Evolutionary conservation across 2,113 vertebrate species (phyloP), one percentile per base, ranked within the genome.

Genomic region (Xenopus borealis): DNA sequence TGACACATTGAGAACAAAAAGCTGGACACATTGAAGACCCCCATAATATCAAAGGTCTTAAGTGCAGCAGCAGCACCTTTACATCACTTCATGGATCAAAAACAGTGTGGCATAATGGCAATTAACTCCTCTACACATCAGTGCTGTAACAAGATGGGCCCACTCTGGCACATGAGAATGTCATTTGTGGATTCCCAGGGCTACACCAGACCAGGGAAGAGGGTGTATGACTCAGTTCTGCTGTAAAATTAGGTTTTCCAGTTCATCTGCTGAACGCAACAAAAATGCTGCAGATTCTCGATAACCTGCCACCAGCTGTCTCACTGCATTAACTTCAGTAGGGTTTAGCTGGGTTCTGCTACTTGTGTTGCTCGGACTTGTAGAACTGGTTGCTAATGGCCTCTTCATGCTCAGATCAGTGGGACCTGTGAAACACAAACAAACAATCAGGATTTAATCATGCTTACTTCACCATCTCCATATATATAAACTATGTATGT

Each of bases 381-480:
- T 92, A 63, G 94, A 95, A 88, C 92, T 95, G 45, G 91, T 91
- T 5, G 91, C 92, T 86, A 95, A 82, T 80, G 91, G 89, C 78
- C 96, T 94, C 91, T 99, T 99, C 96, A 99, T 98, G 88, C 97
- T 99, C 85, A 99, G 93, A 90, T 99, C 97, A 62, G 97, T 98
- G 72, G 97, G 97, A 85, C 97, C 97, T 99, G 85, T 73, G 23
- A 72, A 80, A 46, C 44, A 74, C 18, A 78, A 83, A 45, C 47
- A 45, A 77, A 52, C 14, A 61, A 50, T 50, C 12, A 50, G 10
- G 2, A 12, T 50, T 50, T 50, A 50, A 12, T 18, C 55, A 58
- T 17, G 13, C 50, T 72, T 19, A 53, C 53, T 53, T 63, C 62
- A 64, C 12, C 50, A 57, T 18, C 57, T 45, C 66, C n/a, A n/a